phyloP scores from a whole-genome alignment of 2,113 vertebrate genomes.

The Misgurnus anguillicaudatus region DNA sequence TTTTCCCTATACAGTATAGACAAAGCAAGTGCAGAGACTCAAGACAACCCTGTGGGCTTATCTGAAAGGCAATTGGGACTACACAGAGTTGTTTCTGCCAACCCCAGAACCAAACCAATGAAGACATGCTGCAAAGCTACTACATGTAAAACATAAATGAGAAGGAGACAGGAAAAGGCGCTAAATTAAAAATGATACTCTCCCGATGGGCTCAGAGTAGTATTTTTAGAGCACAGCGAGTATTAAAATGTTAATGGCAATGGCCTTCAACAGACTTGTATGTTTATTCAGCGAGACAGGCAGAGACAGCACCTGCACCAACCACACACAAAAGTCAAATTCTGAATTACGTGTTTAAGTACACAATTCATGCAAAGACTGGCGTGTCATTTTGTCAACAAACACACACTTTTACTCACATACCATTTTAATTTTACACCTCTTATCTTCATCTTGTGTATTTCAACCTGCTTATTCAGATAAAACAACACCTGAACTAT shows the following conservation, averaged over 20 bases:
- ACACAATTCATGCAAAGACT: conserved; percentile 8
- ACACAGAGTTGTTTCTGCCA: conserved; percentile 16
- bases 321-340: conserved; percentile 15
- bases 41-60: not conserved
- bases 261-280: conserved; percentile 47
- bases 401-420: not conserved
- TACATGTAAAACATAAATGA: conserved; percentile 69
- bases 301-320: conserved; percentile 22
- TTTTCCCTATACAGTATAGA: not conserved
- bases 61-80: not conserved
- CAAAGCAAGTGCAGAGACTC: not conserved
- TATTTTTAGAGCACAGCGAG: conserved; percentile 59
- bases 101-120: conserved; percentile 5
- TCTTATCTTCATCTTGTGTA: conserved; percentile 1
- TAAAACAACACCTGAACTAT: not conserved
- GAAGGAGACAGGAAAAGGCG: conserved; percentile 58
- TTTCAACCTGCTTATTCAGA: not conserved
- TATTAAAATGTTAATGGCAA: conserved; percentile 71
- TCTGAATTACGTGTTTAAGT: not conserved
- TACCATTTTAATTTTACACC: not conserved
- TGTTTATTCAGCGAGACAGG: conserved; percentile 47
- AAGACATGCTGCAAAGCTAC: conserved; percentile 40
- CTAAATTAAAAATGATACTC: conserved; percentile 75
- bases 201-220: conserved; percentile 65
- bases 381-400: not conserved